phyloP scores from a whole-genome alignment of 2,113 vertebrate genomes.

The Anas platyrhynchos region DNA sequence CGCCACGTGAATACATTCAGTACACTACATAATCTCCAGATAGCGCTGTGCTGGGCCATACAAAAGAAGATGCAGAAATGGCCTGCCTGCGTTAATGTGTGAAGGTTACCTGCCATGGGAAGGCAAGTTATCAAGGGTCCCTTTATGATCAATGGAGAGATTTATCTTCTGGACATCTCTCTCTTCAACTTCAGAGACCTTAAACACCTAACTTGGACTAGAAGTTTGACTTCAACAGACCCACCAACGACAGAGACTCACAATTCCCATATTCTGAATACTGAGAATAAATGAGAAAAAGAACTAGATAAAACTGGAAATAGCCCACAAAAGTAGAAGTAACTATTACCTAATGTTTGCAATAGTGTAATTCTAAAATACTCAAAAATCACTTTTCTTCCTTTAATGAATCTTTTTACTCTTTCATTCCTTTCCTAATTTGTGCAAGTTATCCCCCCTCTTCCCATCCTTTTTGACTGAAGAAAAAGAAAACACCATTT shows the following conservation, averaged over 20 bases:
- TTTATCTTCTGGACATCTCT: background rate
- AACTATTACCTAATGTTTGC: background rate
- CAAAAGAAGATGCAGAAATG: background rate
- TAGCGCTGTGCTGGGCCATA: background rate
- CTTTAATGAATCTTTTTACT: background rate
- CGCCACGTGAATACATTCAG: background rate
- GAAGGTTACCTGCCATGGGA: background rate
- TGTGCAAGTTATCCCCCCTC: background rate
- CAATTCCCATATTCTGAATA: background rate
- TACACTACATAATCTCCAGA: accelerated
- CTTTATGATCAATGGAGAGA: background rate
- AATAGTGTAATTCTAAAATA: background rate
- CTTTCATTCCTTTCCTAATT: background rate
- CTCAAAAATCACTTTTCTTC: background rate
- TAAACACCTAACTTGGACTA: background rate
- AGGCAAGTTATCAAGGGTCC: accelerated
- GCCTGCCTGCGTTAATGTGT: accelerated
- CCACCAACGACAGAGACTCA: background rate
- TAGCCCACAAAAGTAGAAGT: background rate
- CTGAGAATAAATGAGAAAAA: background rate
- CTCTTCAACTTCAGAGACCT: background rate
- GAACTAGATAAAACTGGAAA: background rate
- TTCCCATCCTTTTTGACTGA: background rate
- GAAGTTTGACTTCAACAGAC: background rate
- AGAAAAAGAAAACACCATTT: background rate